Percentiles rank a stretch among this genome's conserved stretches.
Conservation (phyloP, 2,113 vertebrate species). For the Piaya cayana region DNA sequence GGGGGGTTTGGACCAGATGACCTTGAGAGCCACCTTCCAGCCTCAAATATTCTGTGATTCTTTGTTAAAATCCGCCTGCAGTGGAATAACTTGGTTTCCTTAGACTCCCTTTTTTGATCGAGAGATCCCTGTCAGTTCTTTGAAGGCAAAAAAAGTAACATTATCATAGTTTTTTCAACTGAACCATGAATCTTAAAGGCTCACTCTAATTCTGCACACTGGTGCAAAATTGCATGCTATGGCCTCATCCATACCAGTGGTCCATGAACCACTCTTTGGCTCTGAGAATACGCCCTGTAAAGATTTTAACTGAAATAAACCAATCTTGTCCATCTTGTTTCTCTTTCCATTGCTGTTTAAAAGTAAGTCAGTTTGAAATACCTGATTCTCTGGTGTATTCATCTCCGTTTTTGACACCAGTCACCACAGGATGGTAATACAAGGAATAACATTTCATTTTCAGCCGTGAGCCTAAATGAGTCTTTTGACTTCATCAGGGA, state of each 20-base stretch:
- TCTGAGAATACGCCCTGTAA: neutral
- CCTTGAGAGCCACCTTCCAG: neutral
- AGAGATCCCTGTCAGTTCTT: neutral
- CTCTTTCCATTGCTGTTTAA: neutral
- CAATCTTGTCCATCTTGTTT: neutral
- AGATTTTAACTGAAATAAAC: neutral
- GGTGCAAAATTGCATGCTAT: neutral
- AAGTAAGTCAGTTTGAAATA: neutral
- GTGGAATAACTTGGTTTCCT: neutral
- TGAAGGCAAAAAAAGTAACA: neutral
- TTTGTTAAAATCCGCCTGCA: neutral
- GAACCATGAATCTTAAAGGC: neutral
- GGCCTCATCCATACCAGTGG: neutral
- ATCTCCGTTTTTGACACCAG: neutral
- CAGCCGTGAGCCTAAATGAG: neutral
- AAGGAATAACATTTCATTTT: neutral
- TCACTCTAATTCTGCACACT: neutral
- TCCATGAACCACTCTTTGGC: neutral
- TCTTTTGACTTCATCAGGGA: neutral
- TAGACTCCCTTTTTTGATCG: neutral
- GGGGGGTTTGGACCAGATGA: accelerated
- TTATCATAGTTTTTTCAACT: neutral
- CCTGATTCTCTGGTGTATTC: neutral
- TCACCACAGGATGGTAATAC: neutral
- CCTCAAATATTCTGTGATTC: neutral